phyloP scores from a whole-genome alignment of 2,888 invertebrate species.

The Nasonovia ribisnigri region DNA sequence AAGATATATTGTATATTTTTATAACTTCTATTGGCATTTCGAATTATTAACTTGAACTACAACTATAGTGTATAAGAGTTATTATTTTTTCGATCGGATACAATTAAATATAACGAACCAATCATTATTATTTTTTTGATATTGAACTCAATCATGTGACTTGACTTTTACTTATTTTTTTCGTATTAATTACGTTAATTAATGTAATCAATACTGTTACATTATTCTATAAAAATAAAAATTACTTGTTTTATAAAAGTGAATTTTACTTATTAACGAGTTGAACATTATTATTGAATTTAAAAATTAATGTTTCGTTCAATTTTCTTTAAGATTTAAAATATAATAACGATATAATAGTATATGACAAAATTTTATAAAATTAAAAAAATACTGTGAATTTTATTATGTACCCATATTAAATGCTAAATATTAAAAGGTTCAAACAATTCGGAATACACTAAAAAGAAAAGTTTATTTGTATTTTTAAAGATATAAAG shows the following conservation, averaged over 20 bases:
- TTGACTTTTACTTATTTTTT: neutral
- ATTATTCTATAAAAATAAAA: neutral
- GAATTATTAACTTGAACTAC: too few relatives aligned
- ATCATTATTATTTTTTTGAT: neutral
- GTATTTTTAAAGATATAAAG: neutral
- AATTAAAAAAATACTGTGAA: neutral
- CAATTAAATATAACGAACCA: neutral
- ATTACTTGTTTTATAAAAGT: neutral
- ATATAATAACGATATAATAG: neutral
- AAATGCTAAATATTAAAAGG: neutral
- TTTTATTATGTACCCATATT: neutral
- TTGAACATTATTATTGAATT: neutral
- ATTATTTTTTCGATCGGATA: neutral
- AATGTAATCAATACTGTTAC: conserved; percentile 20
- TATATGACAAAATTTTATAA: neutral
- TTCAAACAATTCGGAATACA: neutral
- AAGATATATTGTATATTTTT: too few relatives aligned
- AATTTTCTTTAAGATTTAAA: neutral
- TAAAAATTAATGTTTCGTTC: neutral
- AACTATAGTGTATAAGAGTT: neutral
- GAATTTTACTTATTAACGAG: conserved; percentile 17
- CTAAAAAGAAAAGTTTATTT: neutral
- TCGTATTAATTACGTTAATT: neutral
- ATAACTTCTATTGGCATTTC: too few relatives aligned
- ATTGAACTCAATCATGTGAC: neutral